Percentiles rank a stretch among this genome's conserved stretches.
Evolutionary conservation across 2,113 vertebrate genomes (phyloP).

Genomic region (Kobus ellipsiprymnus): DNA sequence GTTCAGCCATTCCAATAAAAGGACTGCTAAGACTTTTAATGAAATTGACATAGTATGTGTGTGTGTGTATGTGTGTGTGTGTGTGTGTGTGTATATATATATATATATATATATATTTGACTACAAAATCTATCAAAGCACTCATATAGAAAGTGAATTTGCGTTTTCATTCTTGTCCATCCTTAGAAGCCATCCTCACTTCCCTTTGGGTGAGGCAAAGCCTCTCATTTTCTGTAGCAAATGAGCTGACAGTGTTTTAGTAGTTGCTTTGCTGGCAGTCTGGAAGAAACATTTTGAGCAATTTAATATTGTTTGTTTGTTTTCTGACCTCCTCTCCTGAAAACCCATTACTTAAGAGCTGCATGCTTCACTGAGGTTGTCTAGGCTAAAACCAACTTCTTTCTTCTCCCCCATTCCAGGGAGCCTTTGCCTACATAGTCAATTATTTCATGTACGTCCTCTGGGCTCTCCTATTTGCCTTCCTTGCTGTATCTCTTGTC

Average conservation of each 20-base stretch:
- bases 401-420: slow-evolving; percentile 77
- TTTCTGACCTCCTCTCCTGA: not conserved
- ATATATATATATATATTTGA: not conserved
- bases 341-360: not conserved
- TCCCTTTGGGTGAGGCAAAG: not conserved
- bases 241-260: not conserved
- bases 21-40: not conserved
- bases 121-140: not conserved
- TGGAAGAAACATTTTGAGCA: slow-evolving; percentile 6
- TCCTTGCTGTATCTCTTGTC: slow-evolving; percentile 92
- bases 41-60: not conserved
- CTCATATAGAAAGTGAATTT: not conserved
- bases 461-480: slow-evolving; percentile 94
- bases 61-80: no score
- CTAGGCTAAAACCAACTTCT: not conserved
- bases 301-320: slow-evolving; percentile 17
- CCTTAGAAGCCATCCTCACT: not conserved
- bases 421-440: slow-evolving; percentile 87
- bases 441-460: slow-evolving; percentile 93
- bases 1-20: not conserved
- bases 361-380: not conserved
- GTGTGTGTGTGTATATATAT: not conserved
- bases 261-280: not conserved
- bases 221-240: slow-evolving; percentile 3
- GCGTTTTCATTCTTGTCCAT: not conserved